Conservation (phyloP, 2,888 invertebrate species). For the Drosophila borealis region DNA sequence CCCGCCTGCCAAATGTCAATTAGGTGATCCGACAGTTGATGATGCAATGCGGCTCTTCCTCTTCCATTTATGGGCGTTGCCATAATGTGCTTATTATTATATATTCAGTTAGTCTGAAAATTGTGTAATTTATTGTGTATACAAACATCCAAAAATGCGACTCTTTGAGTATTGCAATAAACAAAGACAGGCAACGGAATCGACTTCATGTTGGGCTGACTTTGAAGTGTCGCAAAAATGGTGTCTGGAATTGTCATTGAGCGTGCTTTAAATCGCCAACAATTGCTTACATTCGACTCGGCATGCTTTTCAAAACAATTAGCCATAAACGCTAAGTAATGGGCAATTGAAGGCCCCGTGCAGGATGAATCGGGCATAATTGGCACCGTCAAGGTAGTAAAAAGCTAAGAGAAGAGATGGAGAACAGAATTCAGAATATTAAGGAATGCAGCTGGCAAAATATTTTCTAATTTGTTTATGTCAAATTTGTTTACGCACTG, state of each 20-base stretch:
- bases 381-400: conserved; percentile 13
- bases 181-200: conserved; percentile 25
- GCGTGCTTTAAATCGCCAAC: conserved; percentile 27
- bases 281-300: conserved; percentile 22
- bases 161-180: conserved; percentile 24
- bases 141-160: conserved; percentile 1
- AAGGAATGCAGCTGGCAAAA: not conserved
- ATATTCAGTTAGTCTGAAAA: conserved; percentile 17
- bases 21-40: conserved; percentile 43
- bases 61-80: conserved; percentile 27
- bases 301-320: conserved; percentile 32
- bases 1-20: conserved; percentile 60
- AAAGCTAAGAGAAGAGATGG: not conserved
- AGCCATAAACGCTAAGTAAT: conserved; percentile 29
- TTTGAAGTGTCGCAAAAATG: conserved; percentile 43
- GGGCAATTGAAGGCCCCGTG: conserved; percentile 32
- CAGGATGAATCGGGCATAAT: conserved; percentile 7
- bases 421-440: conserved; percentile 1
- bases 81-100: conserved; percentile 20
- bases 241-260: conserved; percentile 49
- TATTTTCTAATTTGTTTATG: not conserved
- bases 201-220: conserved; percentile 29
- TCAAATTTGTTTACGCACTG: not conserved
- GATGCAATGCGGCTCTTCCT: conserved; percentile 49
- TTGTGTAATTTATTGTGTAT: conserved; percentile 32